Base-by-base conservation (phyloP, 1,140 invertebrate genomes). In the Brachionus koreanus region DNA sequence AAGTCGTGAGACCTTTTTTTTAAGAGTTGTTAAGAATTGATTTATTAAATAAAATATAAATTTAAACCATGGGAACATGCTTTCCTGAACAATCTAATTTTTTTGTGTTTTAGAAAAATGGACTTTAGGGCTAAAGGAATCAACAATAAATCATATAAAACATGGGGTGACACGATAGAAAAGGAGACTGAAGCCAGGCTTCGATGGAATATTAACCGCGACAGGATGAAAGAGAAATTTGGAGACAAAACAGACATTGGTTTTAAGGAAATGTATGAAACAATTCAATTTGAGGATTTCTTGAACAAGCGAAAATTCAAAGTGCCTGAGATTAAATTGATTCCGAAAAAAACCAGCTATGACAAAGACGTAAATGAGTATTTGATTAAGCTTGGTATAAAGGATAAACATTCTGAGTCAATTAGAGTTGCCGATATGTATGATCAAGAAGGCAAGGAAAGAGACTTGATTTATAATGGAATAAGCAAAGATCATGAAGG, bases 401-500 rank as follows among this genome's bases (percentile, higher is more conserved):
- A 72, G 23, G 35, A 82, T 2, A 82, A 29, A 7, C 9, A 16
- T n/a, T 42, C 23, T 1, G 35, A 35, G 1, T 1, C 29, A 10
- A 3, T 79, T 16, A 79, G 57, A 65, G 10, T 25, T 5, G n/a
- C 57, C 23, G 69, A 76, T 9, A 84, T 84, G 83, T 74, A 79
- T 19, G 81, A 69, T 3, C 13, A 25, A 29, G 19, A 61, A 5
- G 1, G 9, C n/a, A 29, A 74, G 9, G 39, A 79, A 23, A 84
- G 46, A 77, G 37, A 79, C 6, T 19, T 57, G 23, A 63, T 84
- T 13, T 84, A 83, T 25, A 77, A 83, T 65, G 83, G 83, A 1
- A 69, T 84, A 16, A 82, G 74, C 10, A 57, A 39, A 29, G 83
- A 84, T 13, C 35, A 67, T 10, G 63, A 83, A 39, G 83, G 83